These are phyloP conservation scores for Eupithecia subumbrata DNA, from an alignment of 2,888 invertebrate genomes.

Conservation along the genomic window DNA sequence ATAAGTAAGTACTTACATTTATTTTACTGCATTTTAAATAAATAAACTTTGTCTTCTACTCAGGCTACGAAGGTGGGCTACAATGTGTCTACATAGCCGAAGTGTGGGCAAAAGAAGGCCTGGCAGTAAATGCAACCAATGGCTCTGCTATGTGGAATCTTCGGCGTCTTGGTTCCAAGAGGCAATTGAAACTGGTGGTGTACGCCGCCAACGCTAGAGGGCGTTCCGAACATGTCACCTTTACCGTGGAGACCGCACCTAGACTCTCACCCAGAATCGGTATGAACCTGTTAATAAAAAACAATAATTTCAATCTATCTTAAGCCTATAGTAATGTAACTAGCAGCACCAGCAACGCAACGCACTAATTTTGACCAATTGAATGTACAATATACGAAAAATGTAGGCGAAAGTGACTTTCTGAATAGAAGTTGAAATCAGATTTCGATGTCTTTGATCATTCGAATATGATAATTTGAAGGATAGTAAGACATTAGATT, in stretches of 20 bases:
- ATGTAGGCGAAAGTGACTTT: background rate
- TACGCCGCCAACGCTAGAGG: slow-evolving; percentile 94
- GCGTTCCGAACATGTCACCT: slow-evolving; percentile 87
- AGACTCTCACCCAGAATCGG: slow-evolving; percentile 72
- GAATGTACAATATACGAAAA: background rate
- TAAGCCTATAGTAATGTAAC: background rate
- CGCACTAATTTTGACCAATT: background rate
- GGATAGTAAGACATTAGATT: too few species aligned
- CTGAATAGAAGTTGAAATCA: background rate
- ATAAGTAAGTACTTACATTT: background rate
- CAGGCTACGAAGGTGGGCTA: slow-evolving; percentile 91
- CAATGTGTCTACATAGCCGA: slow-evolving; percentile 89
- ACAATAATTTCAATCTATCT: background rate
- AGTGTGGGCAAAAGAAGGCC: slow-evolving; percentile 85
- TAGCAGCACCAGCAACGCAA: background rate
- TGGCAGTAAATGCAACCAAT: slow-evolving; percentile 88
- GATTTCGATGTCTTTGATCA: too few species aligned
- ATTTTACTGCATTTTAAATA: background rate
- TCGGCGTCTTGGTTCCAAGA: slow-evolving; percentile 90
- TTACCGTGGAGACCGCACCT: slow-evolving; percentile 72
- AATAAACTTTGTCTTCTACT: background rate
- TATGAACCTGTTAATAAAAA: slow-evolving; percentile 41
- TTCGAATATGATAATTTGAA: too few species aligned
- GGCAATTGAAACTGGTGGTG: slow-evolving; percentile 89
- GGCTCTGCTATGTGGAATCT: slow-evolving; percentile 90